A percentile compares a stretch with the other conserved stretches of the same genome.
These are phyloP conservation scores for Cremastobaeus sp. DNA, from an alignment of 2,888 invertebrate genomes.

Conservation along the genomic window DNA sequence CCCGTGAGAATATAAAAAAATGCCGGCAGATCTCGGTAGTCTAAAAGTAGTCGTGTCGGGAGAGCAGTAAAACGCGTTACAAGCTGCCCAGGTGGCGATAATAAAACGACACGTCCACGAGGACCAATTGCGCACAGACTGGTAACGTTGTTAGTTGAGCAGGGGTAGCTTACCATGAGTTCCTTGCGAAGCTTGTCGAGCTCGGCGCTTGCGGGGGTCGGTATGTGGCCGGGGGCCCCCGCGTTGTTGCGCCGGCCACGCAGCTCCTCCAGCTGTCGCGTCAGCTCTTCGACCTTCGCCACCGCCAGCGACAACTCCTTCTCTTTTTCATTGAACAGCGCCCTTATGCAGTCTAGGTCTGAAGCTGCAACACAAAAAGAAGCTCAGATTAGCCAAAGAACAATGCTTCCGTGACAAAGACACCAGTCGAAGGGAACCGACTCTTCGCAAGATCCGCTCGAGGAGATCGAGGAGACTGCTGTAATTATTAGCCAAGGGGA, in stretches of 20 bases:
- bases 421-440: constrained; percentile 12
- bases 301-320: constrained; percentile 98
- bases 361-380: constrained; percentile 82
- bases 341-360: constrained; percentile 96
- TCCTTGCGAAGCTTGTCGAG: constrained; percentile 95
- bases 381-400: constrained; percentile 44
- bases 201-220: constrained; percentile 89
- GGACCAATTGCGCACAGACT: constrained; percentile 24
- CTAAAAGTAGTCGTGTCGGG: background rate
- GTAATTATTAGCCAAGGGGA: too few relatives aligned
- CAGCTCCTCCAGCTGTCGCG: constrained; percentile 95
- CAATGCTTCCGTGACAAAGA: constrained; percentile 49
- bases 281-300: constrained; percentile 97
- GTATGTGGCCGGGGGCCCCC: constrained; percentile 80
- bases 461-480: constrained; percentile 12
- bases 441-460: constrained; percentile 8
- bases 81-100: background rate
- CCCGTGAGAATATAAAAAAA: constrained; percentile 2
- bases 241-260: constrained; percentile 81
- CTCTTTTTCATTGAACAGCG: constrained; percentile 98
- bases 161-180: constrained; percentile 85
- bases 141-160: background rate
- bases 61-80: background rate
- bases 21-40: background rate
- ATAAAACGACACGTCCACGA: constrained; percentile 16